phyloP scores from a whole-genome alignment of 2,888 invertebrate species.

The Ferrisia virgata region DNA sequence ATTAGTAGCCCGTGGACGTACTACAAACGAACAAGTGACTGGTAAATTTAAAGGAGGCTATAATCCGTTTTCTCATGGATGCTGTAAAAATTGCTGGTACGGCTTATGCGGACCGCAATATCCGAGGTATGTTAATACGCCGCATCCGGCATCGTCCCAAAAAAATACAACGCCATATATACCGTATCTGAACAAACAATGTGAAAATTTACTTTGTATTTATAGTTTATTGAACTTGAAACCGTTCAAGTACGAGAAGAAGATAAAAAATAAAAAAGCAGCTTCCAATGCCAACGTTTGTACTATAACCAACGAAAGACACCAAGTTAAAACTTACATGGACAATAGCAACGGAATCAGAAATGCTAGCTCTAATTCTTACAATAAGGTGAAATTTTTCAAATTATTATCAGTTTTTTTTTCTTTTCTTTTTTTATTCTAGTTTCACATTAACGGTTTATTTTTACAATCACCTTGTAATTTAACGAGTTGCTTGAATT shows the following conservation, averaged over 20 bases:
- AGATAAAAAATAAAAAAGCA: conserved; percentile 16
- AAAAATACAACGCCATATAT: too few species aligned
- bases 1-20: conserved; percentile 90
- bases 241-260: conserved; percentile 19
- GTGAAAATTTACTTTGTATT: neutral
- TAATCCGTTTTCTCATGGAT: conserved; percentile 96
- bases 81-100: conserved; percentile 91
- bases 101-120: conserved; percentile 95
- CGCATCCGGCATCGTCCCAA: neutral
- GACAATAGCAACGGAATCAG: conserved; percentile 77
- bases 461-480: conserved; percentile 20
- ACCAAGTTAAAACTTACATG: conserved; percentile 83
- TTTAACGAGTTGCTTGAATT: conserved; percentile 3
- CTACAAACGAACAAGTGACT: conserved; percentile 99
- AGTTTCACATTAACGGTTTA: neutral
- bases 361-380: conserved; percentile 54
- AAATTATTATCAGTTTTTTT: neutral
- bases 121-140: conserved; percentile 71
- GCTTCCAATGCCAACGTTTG: conserved; percentile 36
- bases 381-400: conserved; percentile 47
- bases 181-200: too few species aligned
- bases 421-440: neutral
- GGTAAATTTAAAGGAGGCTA: conserved; percentile 98
- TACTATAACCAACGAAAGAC: conserved; percentile 37
- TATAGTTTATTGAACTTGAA: conserved; percentile 43